A percentile compares a stretch with the other conserved stretches of the same genome.
phyloP scores from a whole-genome alignment of 2,888 invertebrate species.

The Cotesia congregata region DNA sequence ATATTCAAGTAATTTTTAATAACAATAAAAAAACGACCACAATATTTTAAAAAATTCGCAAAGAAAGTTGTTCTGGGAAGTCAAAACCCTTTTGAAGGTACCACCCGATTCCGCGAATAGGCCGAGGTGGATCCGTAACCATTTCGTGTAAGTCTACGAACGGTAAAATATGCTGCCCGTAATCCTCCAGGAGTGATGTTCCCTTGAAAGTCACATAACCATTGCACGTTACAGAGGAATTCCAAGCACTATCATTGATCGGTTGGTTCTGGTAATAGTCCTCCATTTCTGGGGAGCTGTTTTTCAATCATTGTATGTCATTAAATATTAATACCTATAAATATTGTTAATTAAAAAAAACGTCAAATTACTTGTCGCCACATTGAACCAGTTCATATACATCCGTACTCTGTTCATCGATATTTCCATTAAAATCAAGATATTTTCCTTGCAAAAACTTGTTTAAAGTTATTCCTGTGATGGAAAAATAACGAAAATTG shows the following conservation, averaged over 20 bases:
- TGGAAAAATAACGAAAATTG: too few relatives aligned
- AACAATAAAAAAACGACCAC: too few relatives aligned
- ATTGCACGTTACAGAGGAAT: neutral
- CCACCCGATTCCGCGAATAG: neutral
- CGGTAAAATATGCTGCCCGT: neutral
- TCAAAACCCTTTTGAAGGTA: neutral
- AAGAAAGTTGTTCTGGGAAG: too few relatives aligned
- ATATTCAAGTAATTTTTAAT: too few relatives aligned
- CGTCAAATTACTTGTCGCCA: neutral
- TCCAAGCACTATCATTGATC: neutral
- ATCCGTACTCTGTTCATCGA: neutral
- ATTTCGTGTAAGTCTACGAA: neutral
- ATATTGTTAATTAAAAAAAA: neutral
- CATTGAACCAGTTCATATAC: neutral
- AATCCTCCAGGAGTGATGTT: neutral
- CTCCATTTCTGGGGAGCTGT: neutral
- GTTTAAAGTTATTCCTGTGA: neutral
- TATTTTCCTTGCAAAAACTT: neutral
- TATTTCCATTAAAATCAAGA: neutral
- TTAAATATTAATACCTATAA: neutral
- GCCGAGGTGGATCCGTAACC: neutral
- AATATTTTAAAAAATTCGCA: too few relatives aligned
- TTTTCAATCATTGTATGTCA: too few relatives aligned
- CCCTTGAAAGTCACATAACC: neutral
- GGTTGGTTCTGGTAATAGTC: neutral